Conservation (phyloP, 2,113 vertebrate species). For the Zosterops pallidus region DNA sequence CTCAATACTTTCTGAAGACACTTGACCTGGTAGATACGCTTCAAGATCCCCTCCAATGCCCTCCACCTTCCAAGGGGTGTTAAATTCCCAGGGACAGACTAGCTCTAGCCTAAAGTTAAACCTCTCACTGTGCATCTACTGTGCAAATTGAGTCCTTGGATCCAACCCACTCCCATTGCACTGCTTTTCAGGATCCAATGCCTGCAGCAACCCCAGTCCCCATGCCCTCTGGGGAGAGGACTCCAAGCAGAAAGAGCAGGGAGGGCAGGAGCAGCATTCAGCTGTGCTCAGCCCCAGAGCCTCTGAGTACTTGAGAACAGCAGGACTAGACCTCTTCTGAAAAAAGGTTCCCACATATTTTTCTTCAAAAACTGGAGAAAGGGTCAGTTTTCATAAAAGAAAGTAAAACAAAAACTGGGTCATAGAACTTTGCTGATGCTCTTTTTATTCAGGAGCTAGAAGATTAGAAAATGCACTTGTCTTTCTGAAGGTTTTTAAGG, state of each 20-base stretch:
- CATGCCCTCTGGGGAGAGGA: fast-evolving
- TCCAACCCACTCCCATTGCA: not conserved
- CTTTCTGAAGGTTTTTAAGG: not conserved
- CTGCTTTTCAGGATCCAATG: not conserved
- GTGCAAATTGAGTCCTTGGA: not conserved
- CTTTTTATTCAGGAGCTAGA: not conserved
- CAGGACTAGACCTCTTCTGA: not conserved
- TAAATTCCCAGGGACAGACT: not conserved
- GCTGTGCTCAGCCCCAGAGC: not conserved
- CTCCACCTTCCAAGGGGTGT: not conserved
- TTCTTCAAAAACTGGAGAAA: not conserved
- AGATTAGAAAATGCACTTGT: not conserved
- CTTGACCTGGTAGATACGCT: not conserved
- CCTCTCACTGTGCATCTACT: not conserved
- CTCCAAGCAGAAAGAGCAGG: not conserved
- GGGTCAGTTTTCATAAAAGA: not conserved
- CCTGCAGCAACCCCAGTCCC: not conserved
- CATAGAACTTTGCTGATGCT: not conserved
- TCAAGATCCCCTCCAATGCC: not conserved
- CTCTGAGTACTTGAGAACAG: not conserved
- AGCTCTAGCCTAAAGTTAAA: not conserved
- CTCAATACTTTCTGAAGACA: not conserved
- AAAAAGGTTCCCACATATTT: not conserved
- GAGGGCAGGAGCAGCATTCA: not conserved
- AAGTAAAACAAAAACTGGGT: not conserved